A percentile compares a stretch with the other conserved stretches of the same genome.
These are phyloP conservation scores for Phalacrocorax aristotelis DNA, from an alignment of 2,113 vertebrate species.

Conservation along the genomic window DNA sequence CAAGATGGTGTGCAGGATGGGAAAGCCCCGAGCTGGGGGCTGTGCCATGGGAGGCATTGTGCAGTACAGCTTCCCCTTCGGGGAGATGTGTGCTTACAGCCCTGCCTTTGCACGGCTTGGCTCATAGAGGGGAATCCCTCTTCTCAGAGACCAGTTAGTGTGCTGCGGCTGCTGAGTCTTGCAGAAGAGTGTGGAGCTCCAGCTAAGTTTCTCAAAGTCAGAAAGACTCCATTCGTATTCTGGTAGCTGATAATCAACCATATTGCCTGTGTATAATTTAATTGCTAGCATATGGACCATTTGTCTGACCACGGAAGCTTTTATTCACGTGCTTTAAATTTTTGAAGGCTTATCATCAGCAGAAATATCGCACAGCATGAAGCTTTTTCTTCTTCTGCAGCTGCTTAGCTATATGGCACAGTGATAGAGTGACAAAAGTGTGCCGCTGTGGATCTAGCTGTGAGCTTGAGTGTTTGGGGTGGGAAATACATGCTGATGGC, in stretches of 20 bases:
- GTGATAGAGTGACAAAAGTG: background rate
- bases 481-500: background rate
- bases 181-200: rapidly evolving
- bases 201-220: background rate
- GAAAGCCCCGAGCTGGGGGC: background rate
- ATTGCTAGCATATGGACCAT: constrained; percentile 5
- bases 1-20: background rate
- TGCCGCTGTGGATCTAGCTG: background rate
- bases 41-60: rapidly evolving
- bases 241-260: background rate
- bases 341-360: constrained; percentile 14
- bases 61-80: rapidly evolving
- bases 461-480: background rate
- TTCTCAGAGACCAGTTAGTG: rapidly evolving
- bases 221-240: background rate
- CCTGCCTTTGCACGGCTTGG: background rate
- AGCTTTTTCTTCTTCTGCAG: background rate
- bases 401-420: background rate
- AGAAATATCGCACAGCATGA: background rate
- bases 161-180: background rate
- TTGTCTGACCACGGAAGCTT: constrained; percentile 31
- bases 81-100: rapidly evolving
- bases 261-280: background rate
- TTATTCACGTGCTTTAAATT: background rate
- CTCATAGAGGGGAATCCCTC: rapidly evolving